Conservation (phyloP, 1,140 invertebrate species). For the Drosophila teissieri region DNA sequence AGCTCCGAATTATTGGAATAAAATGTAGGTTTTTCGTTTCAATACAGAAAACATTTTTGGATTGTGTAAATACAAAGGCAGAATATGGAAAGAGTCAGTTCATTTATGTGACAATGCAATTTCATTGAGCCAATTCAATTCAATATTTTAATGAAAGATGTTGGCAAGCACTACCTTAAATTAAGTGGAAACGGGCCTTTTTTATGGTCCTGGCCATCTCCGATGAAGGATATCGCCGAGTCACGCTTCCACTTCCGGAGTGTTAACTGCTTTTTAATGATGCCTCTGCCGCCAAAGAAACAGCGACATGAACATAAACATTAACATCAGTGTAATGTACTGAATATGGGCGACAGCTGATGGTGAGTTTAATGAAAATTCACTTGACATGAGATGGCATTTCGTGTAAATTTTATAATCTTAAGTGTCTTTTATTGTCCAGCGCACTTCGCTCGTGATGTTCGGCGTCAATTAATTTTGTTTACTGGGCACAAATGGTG, state of each 20-base stretch:
- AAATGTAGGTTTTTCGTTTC: too few relatives aligned
- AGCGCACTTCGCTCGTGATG: conserved; percentile 7
- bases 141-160: background rate
- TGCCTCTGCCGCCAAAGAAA: conserved; percentile 27
- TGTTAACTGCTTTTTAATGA: conserved; percentile 67
- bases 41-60: too few relatives aligned
- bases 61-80: too few relatives aligned
- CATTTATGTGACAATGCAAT: background rate
- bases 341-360: conserved; percentile 40
- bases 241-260: conserved; percentile 29
- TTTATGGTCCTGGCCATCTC: conserved; percentile 21
- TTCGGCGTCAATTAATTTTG: conserved; percentile 57
- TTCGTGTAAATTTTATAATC: conserved; percentile 75
- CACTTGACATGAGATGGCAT: conserved; percentile 47
- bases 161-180: background rate
- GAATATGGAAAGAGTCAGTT: too few relatives aligned
- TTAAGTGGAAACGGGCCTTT: conserved; percentile 21
- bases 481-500: conserved; percentile 40
- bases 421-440: conserved; percentile 64
- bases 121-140: background rate
- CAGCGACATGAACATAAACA: conserved; percentile 28
- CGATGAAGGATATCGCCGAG: background rate
- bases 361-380: conserved; percentile 60
- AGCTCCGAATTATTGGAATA: too few relatives aligned
- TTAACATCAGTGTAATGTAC: conserved; percentile 22